Evolutionary conservation across 2,888 invertebrate species (phyloP).

Genomic region (Limnephilus marmoratus): DNA sequence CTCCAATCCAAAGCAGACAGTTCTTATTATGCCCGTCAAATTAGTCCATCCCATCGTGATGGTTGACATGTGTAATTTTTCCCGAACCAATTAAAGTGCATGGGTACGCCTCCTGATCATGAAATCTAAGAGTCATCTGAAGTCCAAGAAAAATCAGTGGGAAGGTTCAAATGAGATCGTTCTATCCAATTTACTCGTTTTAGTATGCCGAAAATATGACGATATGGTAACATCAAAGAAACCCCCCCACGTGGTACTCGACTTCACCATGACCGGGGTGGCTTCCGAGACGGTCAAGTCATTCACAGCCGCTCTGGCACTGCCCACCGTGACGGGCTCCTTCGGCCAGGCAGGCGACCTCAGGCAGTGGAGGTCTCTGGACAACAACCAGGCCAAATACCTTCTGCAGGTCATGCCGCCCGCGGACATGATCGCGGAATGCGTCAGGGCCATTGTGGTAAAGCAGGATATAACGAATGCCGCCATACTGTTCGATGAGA

Average conservation of each 20-base stretch:
- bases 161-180: background rate
- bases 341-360: conserved; percentile 92
- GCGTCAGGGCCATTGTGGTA: conserved; percentile 87
- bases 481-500: conserved; percentile 92
- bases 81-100: too few species aligned
- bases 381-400: conserved; percentile 83
- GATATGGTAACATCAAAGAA: conserved; percentile 80
- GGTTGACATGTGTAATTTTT: too few species aligned
- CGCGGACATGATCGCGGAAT: conserved; percentile 89
- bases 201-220: conserved; percentile 86
- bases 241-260: conserved; percentile 87
- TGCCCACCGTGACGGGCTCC: conserved; percentile 91
- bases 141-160: too few species aligned
- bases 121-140: too few species aligned
- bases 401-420: conserved; percentile 91
- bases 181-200: conserved; percentile 62
- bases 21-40: too few species aligned
- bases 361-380: conserved; percentile 87
- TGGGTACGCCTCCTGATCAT: too few species aligned
- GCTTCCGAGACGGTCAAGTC: conserved; percentile 92
- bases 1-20: too few species aligned
- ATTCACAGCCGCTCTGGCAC: conserved; percentile 85
- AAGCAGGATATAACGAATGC: conserved; percentile 93
- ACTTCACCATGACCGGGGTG: conserved; percentile 88
- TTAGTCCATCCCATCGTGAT: too few species aligned